These are phyloP conservation scores for Tachysurus fulvidraco DNA, from an alignment of 2,113 vertebrate species.

Conservation along the genomic window DNA sequence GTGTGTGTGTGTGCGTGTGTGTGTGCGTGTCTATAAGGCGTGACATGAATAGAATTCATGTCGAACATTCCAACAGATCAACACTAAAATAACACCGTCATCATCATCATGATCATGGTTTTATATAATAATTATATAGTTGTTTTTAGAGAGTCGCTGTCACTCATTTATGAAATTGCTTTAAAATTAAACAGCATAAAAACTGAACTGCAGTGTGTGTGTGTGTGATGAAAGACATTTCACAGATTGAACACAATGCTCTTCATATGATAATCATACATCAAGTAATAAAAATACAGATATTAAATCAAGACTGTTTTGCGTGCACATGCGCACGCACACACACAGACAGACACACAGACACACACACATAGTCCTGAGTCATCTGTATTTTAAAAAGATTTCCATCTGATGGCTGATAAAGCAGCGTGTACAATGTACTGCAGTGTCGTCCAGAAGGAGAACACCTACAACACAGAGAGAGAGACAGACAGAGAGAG, in stretches of 20 bases:
- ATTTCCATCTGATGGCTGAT: conserved; percentile 73
- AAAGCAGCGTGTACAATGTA: conserved; percentile 78
- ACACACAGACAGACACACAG: too few relatives aligned
- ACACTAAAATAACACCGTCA: not conserved
- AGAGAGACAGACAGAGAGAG: not conserved
- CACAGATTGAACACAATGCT: not conserved
- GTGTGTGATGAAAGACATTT: not conserved
- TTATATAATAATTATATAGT: too few relatives aligned
- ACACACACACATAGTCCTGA: not conserved
- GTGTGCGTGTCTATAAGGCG: not conserved
- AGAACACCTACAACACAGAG: conserved; percentile 75
- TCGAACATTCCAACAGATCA: not conserved
- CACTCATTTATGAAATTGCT: not conserved
- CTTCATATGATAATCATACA: not conserved
- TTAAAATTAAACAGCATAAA: not conserved
- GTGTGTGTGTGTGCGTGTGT: not conserved
- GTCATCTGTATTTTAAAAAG: conserved; percentile 56
- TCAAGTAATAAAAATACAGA: not conserved
- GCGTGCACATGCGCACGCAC: too few relatives aligned
- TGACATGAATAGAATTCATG: not conserved
- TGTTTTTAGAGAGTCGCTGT: too few relatives aligned
- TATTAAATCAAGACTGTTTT: not conserved
- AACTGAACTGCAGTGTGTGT: not conserved
- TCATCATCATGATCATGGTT: not conserved
- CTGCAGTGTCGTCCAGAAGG: conserved; percentile 73